phyloP scores from a whole-genome alignment of 1,140 invertebrate species.

The Coenobita brevimanus region DNA sequence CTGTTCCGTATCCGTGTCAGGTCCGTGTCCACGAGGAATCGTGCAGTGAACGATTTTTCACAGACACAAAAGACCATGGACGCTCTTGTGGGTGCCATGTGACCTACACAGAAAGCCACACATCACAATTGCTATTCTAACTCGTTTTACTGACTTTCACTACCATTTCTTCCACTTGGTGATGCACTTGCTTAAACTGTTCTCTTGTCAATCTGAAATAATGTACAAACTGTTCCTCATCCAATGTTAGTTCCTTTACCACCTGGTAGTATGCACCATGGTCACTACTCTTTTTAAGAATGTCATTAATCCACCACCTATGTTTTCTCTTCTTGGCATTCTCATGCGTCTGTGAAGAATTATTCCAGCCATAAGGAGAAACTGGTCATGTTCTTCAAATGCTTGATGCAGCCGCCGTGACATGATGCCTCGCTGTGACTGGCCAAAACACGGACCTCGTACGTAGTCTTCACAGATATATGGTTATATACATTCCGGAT shows the following conservation, averaged over 20 bases:
- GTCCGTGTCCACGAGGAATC: no score
- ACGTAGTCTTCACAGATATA: conserved; percentile 9
- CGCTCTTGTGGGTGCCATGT: not conserved
- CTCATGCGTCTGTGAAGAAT: not conserved
- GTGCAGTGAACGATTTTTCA: conserved; percentile 4
- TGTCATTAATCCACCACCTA: no score
- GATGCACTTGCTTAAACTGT: not conserved
- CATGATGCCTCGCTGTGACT: no score
- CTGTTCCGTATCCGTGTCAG: conserved; percentile 10
- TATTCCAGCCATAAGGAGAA: not conserved
- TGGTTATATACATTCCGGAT: not conserved
- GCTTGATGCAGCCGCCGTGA: not conserved
- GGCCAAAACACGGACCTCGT: no score
- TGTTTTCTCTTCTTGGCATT: not conserved
- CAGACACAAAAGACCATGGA: not conserved
- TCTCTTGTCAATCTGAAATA: conserved; percentile 14
- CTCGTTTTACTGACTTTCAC: no score
- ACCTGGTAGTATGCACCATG: conserved; percentile 8
- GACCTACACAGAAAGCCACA: conserved; percentile 3
- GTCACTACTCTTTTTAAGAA: not conserved
- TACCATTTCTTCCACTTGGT: no score
- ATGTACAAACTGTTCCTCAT: no score
- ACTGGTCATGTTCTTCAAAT: conserved; percentile 2
- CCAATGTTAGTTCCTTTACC: conserved; percentile 16
- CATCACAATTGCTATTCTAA: not conserved